Conservation (phyloP, 2,113 vertebrate species). For the Apteryx mantelli region DNA sequence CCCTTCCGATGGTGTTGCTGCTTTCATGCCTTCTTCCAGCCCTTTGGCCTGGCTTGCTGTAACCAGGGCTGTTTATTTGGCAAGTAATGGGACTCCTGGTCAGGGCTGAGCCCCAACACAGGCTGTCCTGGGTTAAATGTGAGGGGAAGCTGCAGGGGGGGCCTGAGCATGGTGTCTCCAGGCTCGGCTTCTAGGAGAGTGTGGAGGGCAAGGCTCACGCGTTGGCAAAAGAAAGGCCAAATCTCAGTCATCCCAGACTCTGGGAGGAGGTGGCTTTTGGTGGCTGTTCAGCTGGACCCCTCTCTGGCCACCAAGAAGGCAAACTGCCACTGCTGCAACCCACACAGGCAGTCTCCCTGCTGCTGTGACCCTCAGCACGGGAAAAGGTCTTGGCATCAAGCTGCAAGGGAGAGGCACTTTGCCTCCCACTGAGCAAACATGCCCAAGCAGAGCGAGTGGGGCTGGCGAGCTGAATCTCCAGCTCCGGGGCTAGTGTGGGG, state of each 20-base stretch:
- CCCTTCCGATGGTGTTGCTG: neutral
- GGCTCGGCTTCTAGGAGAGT: neutral
- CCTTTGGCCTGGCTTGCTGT: neutral
- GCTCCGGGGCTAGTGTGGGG: neutral
- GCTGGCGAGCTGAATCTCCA: neutral
- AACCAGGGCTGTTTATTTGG: neutral
- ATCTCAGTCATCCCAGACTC: neutral
- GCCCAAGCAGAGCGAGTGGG: neutral
- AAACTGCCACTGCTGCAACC: neutral
- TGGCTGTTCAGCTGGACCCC: neutral
- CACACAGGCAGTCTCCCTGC: too few species aligned
- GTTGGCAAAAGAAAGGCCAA: neutral
- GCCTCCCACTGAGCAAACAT: neutral
- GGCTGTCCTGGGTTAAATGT: neutral
- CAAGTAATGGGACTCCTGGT: neutral
- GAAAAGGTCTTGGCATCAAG: neutral
- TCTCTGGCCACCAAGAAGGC: neutral
- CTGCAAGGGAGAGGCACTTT: neutral
- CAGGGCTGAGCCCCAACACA: neutral
- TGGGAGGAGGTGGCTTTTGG: neutral
- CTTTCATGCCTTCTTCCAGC: neutral
- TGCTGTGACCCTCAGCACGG: neutral
- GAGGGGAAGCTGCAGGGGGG: neutral
- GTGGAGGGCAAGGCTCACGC: neutral
- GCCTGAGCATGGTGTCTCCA: too few species aligned